Conservation (phyloP, 2,797 vertebrate genomes). For the Sebastolobus altivelis region DNA sequence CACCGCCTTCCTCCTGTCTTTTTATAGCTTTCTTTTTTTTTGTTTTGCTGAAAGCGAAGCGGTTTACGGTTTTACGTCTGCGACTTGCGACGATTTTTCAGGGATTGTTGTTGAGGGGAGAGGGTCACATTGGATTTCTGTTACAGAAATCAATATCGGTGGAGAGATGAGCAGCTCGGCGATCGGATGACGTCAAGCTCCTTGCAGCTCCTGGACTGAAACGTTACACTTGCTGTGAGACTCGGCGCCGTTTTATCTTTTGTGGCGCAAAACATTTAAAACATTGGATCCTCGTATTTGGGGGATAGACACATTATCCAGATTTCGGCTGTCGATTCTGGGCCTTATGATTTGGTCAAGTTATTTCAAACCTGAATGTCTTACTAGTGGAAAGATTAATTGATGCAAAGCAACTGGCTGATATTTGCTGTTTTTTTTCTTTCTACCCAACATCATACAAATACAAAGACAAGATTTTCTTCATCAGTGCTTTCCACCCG, state of each 20-base stretch:
- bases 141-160: constrained; percentile 65
- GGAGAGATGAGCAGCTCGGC: constrained; percentile 30
- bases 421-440: background rate
- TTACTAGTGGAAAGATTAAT: constrained; percentile 6
- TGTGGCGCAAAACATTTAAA: constrained; percentile 31
- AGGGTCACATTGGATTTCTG: constrained; percentile 52
- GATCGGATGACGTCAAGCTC: constrained; percentile 6
- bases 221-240: constrained; percentile 28
- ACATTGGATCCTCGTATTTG: constrained; percentile 18
- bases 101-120: constrained; percentile 12
- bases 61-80: background rate
- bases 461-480: background rate
- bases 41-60: background rate
- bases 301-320: background rate
- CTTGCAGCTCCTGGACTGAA: constrained; percentile 17
- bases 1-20: constrained; percentile 19
- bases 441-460: constrained; percentile 6
- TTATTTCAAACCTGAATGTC: constrained; percentile 56
- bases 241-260: constrained; percentile 12
- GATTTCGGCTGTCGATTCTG: background rate
- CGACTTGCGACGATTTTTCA: background rate
- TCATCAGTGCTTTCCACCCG: constrained; percentile 27
- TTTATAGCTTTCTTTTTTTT: constrained; percentile 37
- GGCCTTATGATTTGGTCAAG: constrained; percentile 24
- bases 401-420: constrained; percentile 41